Evolutionary conservation across 2,797 vertebrate genomes (phyloP).

Genomic region (Girardinus metallicus): DNA sequence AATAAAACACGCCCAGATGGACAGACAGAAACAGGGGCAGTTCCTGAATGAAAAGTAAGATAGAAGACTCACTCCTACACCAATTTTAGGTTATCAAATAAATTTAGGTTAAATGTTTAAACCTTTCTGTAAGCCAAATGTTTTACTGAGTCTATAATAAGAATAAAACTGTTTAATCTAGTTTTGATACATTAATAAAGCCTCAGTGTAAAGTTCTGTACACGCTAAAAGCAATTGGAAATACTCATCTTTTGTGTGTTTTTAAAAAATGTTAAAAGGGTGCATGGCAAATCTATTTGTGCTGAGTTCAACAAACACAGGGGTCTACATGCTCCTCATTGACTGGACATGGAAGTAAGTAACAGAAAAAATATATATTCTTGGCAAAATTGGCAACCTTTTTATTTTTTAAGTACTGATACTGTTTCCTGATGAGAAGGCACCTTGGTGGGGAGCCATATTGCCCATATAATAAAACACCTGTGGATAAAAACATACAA

Average conservation of each 20-base stretch:
- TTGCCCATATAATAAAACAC: conserved; percentile 5
- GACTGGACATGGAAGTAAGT: not conserved
- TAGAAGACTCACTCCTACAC: not conserved
- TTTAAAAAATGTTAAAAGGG: not conserved
- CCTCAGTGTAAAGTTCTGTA: not conserved
- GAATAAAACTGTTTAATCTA: not conserved
- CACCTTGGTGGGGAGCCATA: not conserved
- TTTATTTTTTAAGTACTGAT: not conserved
- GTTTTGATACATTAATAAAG: not conserved
- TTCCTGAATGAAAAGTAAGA: not conserved
- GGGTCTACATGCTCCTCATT: not conserved
- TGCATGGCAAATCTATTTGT: too few species aligned
- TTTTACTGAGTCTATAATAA: not conserved
- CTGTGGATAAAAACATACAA: conserved; percentile 23
- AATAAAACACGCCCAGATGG: not conserved
- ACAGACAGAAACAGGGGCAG: not conserved
- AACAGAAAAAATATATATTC: not conserved
- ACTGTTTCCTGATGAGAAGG: not conserved
- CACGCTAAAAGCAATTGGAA: not conserved
- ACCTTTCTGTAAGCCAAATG: not conserved
- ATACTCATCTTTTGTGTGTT: not conserved
- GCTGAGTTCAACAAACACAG: not conserved
- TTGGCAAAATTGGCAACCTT: not conserved
- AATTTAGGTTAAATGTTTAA: not conserved
- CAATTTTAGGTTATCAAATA: not conserved